Base-by-base conservation (phyloP, 2,113 vertebrate species). In the Cyrtonyx montezumae region DNA sequence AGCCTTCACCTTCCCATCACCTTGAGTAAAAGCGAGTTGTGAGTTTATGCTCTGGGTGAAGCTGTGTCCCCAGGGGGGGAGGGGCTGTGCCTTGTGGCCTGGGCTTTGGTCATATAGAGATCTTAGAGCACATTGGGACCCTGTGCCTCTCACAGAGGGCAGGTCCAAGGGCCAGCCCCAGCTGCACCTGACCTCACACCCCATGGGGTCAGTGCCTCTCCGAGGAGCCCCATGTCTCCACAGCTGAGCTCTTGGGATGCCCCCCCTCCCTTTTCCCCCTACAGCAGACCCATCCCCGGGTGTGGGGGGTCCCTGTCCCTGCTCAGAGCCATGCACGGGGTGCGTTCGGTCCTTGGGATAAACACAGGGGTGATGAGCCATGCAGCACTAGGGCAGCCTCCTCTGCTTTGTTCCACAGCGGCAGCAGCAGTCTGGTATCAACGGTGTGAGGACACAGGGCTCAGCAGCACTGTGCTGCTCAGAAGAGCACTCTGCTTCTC, bases 341-440 rank as follows among this genome's bases (percentile, higher is more conserved):
- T 2, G n/a, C 16, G 6, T 8, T 53, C 0, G 0, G 34, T 77
- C 4, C 5, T 0, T 18, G 79, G 74, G 82, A 3, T 8, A 2
- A 36, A n/a, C 62, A 23, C 3, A 1, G 0, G 11, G 56, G 58
- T 56, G 4, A 59, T 1, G 8, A 66, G 62, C 36, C 1, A 4
- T n/a, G 32, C 3, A 2, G n/a, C 20, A 62, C 80, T 97, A 97
- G 95, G 97, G 98, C 98, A 98, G 98, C 97, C 90, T 98, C 96
- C 97, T 97, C 97, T 98, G 97, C 99, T 98, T 96, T 98, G 97
- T 98, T 98, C 96, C 98, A 76, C 99, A 99, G 99, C 66, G 98
- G 99, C 97, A 99, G 99, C 91, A 98, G 98, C 97, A 99, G 99
- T 95, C 98, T 99, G 98, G 99, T 99, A 97, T 99, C 99, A 58